These are phyloP conservation scores for Synanthedon vespiformis DNA, from an alignment of 2,888 invertebrate genomes.

Conservation along the genomic window DNA sequence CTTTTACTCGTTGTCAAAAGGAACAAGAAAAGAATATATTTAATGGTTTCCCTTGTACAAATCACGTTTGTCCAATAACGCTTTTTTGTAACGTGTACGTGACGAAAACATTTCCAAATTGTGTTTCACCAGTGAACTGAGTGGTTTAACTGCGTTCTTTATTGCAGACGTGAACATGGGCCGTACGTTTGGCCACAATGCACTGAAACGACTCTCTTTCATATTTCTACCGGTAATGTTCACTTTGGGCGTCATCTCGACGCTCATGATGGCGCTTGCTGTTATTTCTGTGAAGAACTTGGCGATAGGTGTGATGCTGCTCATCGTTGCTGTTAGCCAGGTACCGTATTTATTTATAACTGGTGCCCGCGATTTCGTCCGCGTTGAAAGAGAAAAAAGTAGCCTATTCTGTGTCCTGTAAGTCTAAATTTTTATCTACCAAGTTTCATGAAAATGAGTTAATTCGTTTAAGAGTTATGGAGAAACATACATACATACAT, in stretches of 20 bases:
- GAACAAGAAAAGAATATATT: not conserved
- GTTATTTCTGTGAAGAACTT: conserved; percentile 81
- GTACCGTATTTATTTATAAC: conserved; percentile 19
- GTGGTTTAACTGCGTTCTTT: not conserved
- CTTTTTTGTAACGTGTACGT: no score
- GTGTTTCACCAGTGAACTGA: no score
- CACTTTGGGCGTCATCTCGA: conserved; percentile 81
- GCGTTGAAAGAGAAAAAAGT: no score
- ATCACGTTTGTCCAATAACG: not conserved
- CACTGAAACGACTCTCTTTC: conserved; percentile 77
- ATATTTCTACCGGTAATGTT: conserved; percentile 81
- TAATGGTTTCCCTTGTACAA: not conserved
- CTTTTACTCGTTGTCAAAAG: not conserved
- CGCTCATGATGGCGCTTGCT: conserved; percentile 76
- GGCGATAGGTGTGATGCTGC: conserved; percentile 75
- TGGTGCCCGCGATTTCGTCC: no score
- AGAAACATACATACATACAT: no score
- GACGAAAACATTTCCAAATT: no score
- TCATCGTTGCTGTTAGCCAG: conserved; percentile 73
- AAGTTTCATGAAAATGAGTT: no score
- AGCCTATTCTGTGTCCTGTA: no score
- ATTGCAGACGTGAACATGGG: conserved; percentile 58
- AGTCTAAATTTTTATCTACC: no score
- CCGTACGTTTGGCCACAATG: conserved; percentile 80
- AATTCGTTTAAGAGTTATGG: no score